Evolutionary conservation across 2,797 vertebrate genomes (phyloP).

Genomic region (Scyliorhinus canicula): DNA sequence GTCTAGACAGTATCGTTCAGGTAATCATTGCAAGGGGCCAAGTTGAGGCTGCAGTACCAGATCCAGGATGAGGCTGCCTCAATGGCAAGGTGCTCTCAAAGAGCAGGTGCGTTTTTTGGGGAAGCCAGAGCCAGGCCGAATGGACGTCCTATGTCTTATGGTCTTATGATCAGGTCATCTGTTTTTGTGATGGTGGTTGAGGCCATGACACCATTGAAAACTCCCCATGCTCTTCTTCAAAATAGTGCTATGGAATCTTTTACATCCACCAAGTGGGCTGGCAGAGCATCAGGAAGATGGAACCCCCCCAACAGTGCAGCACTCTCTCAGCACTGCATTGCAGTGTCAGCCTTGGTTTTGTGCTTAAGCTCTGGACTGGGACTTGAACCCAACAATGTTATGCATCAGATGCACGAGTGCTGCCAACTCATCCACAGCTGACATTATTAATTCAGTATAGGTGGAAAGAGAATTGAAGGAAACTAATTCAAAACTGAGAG

Average conservation of each 20-base stretch:
- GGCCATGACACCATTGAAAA: too few species aligned
- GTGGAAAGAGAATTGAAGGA: neutral
- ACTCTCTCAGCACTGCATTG: neutral
- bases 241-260: neutral
- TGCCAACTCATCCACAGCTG: neutral
- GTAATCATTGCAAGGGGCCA: neutral
- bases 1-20: neutral
- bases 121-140: too few species aligned
- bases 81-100: neutral
- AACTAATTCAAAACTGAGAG: neutral
- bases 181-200: too few species aligned
- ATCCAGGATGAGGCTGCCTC: neutral
- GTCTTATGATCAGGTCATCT: too few species aligned
- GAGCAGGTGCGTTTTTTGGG: too few species aligned
- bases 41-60: too few species aligned
- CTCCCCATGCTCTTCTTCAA: too few species aligned
- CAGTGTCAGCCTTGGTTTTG: neutral
- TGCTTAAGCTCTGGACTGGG: neutral
- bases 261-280: neutral
- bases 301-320: neutral
- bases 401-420: neutral
- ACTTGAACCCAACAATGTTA: neutral
- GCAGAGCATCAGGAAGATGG: neutral
- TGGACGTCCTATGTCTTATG: too few species aligned
- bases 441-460: neutral